A percentile compares a stretch with the other conserved stretches of the same genome.
Evolutionary conservation across 2,888 invertebrate species (phyloP).

Genomic region (Empis livida): DNA sequence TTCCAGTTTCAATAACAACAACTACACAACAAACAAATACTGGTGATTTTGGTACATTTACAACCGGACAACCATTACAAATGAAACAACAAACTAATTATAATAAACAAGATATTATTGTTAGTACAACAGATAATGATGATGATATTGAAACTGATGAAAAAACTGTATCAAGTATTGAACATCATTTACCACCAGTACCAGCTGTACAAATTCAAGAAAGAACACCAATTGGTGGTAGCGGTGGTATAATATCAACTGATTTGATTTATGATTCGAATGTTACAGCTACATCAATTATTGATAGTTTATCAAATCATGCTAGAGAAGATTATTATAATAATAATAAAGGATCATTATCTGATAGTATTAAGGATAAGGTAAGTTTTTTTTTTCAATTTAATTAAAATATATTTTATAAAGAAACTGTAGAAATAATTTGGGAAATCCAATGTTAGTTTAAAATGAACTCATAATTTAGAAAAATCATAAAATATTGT

Average conservation of each 20-base stretch:
- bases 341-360: constrained; percentile 13
- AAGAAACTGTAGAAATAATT: too few relatives aligned
- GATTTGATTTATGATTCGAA: constrained; percentile 30
- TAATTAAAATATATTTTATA: too few relatives aligned
- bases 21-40: constrained; percentile 1
- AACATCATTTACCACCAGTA: constrained; percentile 14
- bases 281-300: constrained; percentile 34
- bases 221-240: constrained; percentile 13
- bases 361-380: constrained; percentile 4
- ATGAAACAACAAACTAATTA: constrained; percentile 2
- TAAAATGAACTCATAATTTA: too few relatives aligned
- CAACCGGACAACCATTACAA: constrained; percentile 12
- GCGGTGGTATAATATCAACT: constrained; percentile 12
- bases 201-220: constrained; percentile 2
- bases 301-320: constrained; percentile 31
- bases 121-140: constrained; percentile 11
- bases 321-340: constrained; percentile 34
- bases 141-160: constrained; percentile 11
- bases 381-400: not conserved
- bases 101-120: constrained; percentile 4
- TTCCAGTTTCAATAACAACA: not conserved
- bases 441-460: too few relatives aligned
- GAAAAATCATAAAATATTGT: too few relatives aligned
- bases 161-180: constrained; percentile 18
- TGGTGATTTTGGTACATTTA: constrained; percentile 11